Evolutionary conservation across 2,113 vertebrate genomes (phyloP).

Genomic region (Falco punctatus): DNA sequence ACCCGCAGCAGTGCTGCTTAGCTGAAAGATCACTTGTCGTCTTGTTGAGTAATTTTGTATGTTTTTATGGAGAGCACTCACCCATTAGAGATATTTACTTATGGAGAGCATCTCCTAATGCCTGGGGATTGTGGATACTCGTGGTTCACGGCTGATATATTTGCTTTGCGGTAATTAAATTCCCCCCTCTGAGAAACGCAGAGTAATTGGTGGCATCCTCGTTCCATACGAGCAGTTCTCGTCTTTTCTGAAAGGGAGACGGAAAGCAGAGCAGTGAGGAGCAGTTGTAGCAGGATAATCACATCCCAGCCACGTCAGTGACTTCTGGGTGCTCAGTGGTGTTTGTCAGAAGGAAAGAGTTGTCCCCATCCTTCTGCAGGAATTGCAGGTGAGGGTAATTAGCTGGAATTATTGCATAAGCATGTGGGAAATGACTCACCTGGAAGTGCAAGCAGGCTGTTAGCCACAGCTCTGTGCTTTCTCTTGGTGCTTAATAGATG

Average conservation of each 20-base stretch:
- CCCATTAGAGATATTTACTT: not conserved
- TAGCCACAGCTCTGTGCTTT: not conserved
- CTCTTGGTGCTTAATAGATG: not conserved
- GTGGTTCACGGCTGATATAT: not conserved
- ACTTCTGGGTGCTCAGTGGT: not conserved
- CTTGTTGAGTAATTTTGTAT: not conserved
- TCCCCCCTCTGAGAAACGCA: not conserved
- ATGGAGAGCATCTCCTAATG: not conserved
- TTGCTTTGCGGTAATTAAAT: not conserved
- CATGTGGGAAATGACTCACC: not conserved
- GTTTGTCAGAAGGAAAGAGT: not conserved
- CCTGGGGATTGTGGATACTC: not conserved
- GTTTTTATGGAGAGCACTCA: not conserved
- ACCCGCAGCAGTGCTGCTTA: not conserved
- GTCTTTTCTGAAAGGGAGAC: not conserved
- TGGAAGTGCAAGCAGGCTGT: not conserved
- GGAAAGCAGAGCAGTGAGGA: not conserved
- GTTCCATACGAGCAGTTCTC: not conserved
- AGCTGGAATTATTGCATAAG: not conserved
- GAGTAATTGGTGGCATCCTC: not conserved
- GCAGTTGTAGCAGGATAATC: not conserved
- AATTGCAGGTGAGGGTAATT: not conserved
- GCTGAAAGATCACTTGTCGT: not conserved
- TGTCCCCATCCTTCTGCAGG: not conserved
- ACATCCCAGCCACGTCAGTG: not conserved